These are phyloP conservation scores for Turritopsis dohrnii DNA, from an alignment of 30 jellyfish, hydroid and myxozoan species.

Conservation along the genomic window DNA sequence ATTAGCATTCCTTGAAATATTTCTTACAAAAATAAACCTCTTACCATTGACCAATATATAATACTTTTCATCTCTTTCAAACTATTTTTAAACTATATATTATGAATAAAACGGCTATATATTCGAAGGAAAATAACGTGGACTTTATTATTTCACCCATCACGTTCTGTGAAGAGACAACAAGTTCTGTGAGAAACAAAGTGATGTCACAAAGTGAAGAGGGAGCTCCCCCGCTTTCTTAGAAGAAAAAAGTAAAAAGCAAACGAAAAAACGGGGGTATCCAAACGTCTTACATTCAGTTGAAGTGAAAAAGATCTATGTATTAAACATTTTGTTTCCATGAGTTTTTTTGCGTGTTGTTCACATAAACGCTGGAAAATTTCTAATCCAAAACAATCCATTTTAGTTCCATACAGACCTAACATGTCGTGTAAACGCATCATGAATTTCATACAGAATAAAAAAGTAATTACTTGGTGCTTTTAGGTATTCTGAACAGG, in stretches of 20 bases:
- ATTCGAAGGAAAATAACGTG: not conserved
- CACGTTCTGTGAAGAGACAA: not conserved
- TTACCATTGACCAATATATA: not conserved
- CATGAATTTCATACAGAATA: not conserved
- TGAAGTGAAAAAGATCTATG: not conserved
- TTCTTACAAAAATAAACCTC: not conserved
- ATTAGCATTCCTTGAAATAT: not conserved
- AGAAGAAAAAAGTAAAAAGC: no score
- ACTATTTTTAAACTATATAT: not conserved
- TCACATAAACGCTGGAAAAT: no score
- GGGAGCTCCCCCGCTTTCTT: no score
- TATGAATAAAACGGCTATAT: not conserved
- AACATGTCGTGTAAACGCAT: not conserved
- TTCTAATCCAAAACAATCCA: not conserved
- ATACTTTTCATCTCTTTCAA: not conserved
- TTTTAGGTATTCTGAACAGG: not conserved
- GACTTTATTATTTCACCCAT: not conserved
- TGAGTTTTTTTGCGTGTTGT: no score
- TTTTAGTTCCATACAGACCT: not conserved
- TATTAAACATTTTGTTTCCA: not conserved
- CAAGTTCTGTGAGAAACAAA: not conserved
- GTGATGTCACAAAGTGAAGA: no score
- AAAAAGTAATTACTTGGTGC: not conserved
- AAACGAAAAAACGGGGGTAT: not conserved
- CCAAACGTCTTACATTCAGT: not conserved